Evolutionary conservation across 1,140 invertebrate genomes (phyloP), one percentile per base, ranked within the genome.

Genomic region (Zeugodacus cucurbitae): DNA sequence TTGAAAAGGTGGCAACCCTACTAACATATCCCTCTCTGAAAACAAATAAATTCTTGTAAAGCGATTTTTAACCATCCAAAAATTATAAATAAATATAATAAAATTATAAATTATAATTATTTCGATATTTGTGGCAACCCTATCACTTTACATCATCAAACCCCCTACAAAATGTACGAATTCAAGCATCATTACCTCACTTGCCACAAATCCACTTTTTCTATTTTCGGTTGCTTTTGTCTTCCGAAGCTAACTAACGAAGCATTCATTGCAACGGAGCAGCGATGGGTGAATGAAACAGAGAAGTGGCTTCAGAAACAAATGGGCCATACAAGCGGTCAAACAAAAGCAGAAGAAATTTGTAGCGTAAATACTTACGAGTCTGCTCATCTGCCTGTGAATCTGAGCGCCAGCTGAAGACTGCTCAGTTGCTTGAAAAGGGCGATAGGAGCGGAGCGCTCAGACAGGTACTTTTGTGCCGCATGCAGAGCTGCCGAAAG

Each of bases 161-260:
- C 14, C 48, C 4, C 10, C 20, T 20, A 54, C n/a, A 48, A 82
- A 26, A 26, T 82, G n/a, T 82, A 82, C 48, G 41, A 82, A 82
- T 48, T 82, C 44, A 82, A 82, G 74, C 74, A 82, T 29, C 74
- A 82, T 82, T 82, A 82, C 74, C 44, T 82, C 70, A 37, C 32
- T 41, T 7, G n/a, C 70, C 74, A 29, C 41, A 41, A 41, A 29
- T 48, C 41, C 41, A 82, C 8, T 48, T 34, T 37, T n/a, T 41
- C 1, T 48, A 11, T 29, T 44, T 26, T 22, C 20, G 41, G 22
- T n/a, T 14, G 41, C 74, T 82, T 48, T 48, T 82, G 44, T 54
- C 20, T 82, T 82, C 44, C 7, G 48, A 48, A 82, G 74, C 74
- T 20, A 82, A 54, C 41, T 82, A 82, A 82, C 74, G 74, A 82